phyloP scores from a whole-genome alignment of 1,140 invertebrate genomes.

The Cecropterus lyciades region DNA sequence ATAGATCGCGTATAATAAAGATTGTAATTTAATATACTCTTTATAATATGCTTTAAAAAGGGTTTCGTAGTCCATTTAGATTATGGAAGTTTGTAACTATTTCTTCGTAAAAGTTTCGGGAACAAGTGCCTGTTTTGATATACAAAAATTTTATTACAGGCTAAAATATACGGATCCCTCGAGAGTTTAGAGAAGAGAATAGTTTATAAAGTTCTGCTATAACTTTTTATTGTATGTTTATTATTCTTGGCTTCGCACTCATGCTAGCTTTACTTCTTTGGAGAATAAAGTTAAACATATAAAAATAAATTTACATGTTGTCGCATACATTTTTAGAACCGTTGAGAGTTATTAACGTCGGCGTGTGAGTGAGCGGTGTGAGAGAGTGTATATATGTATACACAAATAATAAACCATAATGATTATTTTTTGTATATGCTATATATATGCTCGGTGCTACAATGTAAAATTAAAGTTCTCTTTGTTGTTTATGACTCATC shows the following conservation, averaged over 20 bases:
- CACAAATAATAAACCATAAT: too few species aligned
- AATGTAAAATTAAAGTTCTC: too few species aligned
- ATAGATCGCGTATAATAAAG: background rate
- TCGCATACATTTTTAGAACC: too few species aligned
- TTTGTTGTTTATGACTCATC: too few species aligned
- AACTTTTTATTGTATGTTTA: conserved; percentile 31
- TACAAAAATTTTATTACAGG: conserved; percentile 22
- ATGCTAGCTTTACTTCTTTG: background rate
- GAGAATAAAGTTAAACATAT: conserved; percentile 10
- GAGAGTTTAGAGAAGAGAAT: conserved; percentile 21
- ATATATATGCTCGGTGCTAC: too few species aligned
- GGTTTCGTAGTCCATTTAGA: conserved; percentile 24
- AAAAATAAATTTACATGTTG: too few species aligned
- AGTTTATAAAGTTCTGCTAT: conserved; percentile 27
- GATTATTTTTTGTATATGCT: too few species aligned
- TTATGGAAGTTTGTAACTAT: conserved; percentile 15
- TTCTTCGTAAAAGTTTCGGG: conserved; percentile 16
- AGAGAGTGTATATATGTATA: too few species aligned
- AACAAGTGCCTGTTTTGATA: conserved; percentile 24
- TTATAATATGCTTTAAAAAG: conserved; percentile 10
- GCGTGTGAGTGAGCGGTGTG: too few species aligned
- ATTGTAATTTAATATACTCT: background rate
- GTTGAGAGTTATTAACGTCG: too few species aligned
- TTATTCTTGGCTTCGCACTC: conserved; percentile 24
- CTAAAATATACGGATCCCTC: conserved; percentile 18